Conservation (phyloP, 1,140 invertebrate species). For the Daktulosphaira vitifoliae region DNA sequence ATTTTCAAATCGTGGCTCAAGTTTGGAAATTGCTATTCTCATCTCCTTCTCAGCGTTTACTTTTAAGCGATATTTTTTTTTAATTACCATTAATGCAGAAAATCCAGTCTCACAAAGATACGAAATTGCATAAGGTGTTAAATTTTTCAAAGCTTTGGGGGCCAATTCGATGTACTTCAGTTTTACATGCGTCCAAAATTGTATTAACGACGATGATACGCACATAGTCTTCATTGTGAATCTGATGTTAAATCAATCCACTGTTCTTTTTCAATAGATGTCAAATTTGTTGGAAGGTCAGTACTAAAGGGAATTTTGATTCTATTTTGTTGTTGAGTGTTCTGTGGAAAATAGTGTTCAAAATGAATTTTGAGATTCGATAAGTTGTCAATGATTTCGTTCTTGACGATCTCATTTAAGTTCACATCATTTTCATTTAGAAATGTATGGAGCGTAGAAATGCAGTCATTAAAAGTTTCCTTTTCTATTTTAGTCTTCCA, state of each 20-base stretch:
- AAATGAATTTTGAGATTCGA: slow-evolving; percentile 5
- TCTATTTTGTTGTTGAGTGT: slow-evolving; percentile 9
- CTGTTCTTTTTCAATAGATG: slow-evolving; percentile 1
- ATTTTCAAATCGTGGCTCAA: neutral
- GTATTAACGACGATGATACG: neutral
- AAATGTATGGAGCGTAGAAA: slow-evolving; percentile 7
- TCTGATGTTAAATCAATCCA: slow-evolving; percentile 1
- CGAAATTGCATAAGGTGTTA: neutral
- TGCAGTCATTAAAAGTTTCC: neutral
- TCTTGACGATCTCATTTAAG: slow-evolving; percentile 8
- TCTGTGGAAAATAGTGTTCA: neutral
- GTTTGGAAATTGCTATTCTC: neutral
- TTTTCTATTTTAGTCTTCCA: no score
- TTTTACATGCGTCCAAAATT: neutral
- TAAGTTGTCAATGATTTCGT: slow-evolving; percentile 8
- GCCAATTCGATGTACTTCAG: neutral
- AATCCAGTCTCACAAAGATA: neutral
- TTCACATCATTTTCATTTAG: slow-evolving; percentile 12
- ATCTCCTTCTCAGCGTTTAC: neutral
- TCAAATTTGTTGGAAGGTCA: slow-evolving; percentile 8
- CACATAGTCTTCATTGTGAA: neutral
- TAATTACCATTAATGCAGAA: neutral
- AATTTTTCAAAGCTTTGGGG: neutral
- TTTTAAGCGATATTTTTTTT: neutral
- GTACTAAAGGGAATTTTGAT: slow-evolving; percentile 11